Evolutionary conservation across 2,113 vertebrate genomes (phyloP).

Genomic region (Bubalus kerabau): DNA sequence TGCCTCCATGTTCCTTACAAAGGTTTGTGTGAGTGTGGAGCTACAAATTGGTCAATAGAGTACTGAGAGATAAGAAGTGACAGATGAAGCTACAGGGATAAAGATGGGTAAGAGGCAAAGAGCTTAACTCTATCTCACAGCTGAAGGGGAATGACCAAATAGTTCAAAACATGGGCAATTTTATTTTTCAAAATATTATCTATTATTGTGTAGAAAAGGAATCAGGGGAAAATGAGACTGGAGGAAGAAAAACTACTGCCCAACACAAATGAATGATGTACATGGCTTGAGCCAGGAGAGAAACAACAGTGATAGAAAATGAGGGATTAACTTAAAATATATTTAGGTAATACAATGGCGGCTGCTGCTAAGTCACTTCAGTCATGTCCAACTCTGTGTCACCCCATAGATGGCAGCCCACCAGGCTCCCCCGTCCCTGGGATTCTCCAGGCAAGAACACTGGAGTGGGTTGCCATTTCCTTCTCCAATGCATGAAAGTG

Average conservation of each 20-base stretch:
- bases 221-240: background rate
- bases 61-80: background rate
- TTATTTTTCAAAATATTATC: background rate
- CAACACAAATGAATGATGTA: background rate
- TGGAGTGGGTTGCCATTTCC: no score
- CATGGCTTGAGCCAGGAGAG: background rate
- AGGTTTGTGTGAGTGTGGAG: background rate
- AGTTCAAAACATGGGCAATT: background rate
- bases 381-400: no score
- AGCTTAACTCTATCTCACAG: background rate
- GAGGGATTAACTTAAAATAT: background rate
- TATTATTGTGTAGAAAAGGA: background rate
- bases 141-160: background rate
- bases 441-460: no score
- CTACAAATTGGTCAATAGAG: background rate
- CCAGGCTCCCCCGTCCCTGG: no score
- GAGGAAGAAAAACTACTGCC: background rate
- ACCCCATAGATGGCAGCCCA: no score
- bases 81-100: background rate
- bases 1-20: background rate
- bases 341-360: background rate
- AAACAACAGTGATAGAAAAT: background rate
- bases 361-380: no score
- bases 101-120: background rate
- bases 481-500: no score